Base-by-base conservation (phyloP, 1,140 invertebrate genomes). In the Bursaphelenchus mucronatus region DNA sequence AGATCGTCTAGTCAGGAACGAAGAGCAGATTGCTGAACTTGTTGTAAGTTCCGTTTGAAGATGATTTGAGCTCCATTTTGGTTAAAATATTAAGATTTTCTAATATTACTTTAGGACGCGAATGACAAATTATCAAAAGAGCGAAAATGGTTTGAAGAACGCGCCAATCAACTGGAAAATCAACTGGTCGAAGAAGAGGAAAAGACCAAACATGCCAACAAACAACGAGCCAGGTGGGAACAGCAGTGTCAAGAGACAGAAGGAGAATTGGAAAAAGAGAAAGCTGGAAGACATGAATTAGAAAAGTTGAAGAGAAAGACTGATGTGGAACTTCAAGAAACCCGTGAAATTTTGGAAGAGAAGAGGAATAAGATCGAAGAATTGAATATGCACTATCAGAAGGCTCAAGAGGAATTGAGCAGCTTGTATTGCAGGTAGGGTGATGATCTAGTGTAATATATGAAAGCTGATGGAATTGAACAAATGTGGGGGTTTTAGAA, bases 101-200 rank as follows among this genome's bases (percentile, higher is more conserved):
- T 5, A 30, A 30, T 30, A 30, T 30, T 30, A 30, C 30, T 30
- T 30, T 30, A 73, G 62, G 70, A 70, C 63, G 50, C 76, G 10
- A 46, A 91, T 64, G 75, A 82, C 49, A 79, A 85, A 82, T 84
- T 96, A 6, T 57, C 88, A 1, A 95, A 95, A 82, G 96, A 99
- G 76, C 97, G 95, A 85, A 97, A 87, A 82, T 82, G 89, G 41
- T 79, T 98, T 6, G 95, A 99, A 79, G 95, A 98, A 78, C 85
- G 91, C 54, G 86, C 90, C 43, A 88, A 88, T 71, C 93, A 97
- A 83, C 83, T 97, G 7, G 90, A 90, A 0, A 89, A 92, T 79
- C 89, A 91, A 0, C 84, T 97, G 17, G 90, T 90, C 0, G 94
- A 97, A 78, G 94, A 98, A 81, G 94, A 97, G 81, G 95, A 99